Evolutionary conservation across 2,113 vertebrate species (phyloP).

Genomic region (Halcyon senegalensis): DNA sequence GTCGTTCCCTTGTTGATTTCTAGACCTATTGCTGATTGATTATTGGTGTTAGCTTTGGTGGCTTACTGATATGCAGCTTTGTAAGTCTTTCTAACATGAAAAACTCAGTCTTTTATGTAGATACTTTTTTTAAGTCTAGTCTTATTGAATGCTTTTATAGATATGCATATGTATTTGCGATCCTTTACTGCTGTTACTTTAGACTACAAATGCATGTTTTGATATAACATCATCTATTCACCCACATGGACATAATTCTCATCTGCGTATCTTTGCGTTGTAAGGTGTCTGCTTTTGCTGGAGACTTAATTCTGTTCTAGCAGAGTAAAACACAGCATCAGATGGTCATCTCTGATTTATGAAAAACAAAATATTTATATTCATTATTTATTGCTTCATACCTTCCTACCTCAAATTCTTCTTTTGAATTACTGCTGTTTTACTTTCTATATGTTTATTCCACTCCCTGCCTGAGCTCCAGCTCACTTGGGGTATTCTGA

Average conservation of each 20-base stretch:
- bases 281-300: not conserved
- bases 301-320: not conserved
- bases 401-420: not conserved
- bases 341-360: not conserved
- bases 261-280: not conserved
- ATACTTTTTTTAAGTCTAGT: not conserved
- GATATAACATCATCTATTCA: not conserved
- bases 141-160: not conserved
- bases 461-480: not conserved
- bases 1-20: not conserved
- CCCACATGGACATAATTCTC: not conserved
- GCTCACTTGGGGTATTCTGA: not conserved
- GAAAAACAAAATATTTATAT: not conserved
- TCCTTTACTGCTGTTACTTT: not conserved
- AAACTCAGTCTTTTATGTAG: not conserved
- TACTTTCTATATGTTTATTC: not conserved
- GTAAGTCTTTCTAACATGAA: not conserved
- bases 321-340: not conserved
- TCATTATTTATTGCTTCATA: slow-evolving; percentile 13
- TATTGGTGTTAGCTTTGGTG: not conserved
- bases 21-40: not conserved
- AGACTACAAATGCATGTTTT: not conserved
- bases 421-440: slow-evolving; percentile 15
- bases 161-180: not conserved
- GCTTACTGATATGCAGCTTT: not conserved